Conservation (phyloP, 2,888 invertebrate species). For the Drosophila longiperda region DNA sequence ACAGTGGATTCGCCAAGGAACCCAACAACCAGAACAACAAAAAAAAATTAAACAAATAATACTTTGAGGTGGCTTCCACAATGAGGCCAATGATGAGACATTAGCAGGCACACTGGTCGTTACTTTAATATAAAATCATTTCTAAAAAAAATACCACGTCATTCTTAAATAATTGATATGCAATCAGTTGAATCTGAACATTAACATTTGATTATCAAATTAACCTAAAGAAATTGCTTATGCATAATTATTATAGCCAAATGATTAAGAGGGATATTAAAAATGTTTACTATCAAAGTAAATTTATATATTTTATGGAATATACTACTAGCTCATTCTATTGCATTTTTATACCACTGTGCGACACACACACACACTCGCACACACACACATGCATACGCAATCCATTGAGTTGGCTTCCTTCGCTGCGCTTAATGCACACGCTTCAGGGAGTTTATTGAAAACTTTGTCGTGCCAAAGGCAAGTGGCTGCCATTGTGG, state of each 20-base stretch:
- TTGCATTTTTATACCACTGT: conserved; percentile 47
- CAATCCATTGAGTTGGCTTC: conserved; percentile 63
- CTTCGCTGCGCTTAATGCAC: conserved; percentile 80
- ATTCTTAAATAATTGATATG: background rate
- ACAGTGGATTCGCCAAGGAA: background rate
- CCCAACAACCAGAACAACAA: conserved; percentile 5
- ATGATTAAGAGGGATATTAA: background rate
- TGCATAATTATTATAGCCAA: background rate
- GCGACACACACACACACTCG: conserved; percentile 9
- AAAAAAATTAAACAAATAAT: conserved; percentile 62
- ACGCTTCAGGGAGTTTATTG: conserved; percentile 83
- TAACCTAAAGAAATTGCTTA: background rate
- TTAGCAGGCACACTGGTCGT: conserved; percentile 43
- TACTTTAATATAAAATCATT: background rate
- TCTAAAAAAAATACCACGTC: background rate
- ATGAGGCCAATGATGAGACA: conserved; percentile 71
- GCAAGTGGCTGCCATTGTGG: conserved; percentile 58
- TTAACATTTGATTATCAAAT: background rate
- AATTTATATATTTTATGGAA: background rate
- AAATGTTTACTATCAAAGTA: background rate
- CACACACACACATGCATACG: conserved; percentile 24
- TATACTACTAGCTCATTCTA: background rate
- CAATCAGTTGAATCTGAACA: background rate
- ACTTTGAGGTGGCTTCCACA: conserved; percentile 53
- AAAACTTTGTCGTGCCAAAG: conserved; percentile 79